Percentiles rank a stretch among this genome's conserved stretches.
phyloP scores from a whole-genome alignment of 2,888 invertebrate species.

The Thecophora atra region DNA sequence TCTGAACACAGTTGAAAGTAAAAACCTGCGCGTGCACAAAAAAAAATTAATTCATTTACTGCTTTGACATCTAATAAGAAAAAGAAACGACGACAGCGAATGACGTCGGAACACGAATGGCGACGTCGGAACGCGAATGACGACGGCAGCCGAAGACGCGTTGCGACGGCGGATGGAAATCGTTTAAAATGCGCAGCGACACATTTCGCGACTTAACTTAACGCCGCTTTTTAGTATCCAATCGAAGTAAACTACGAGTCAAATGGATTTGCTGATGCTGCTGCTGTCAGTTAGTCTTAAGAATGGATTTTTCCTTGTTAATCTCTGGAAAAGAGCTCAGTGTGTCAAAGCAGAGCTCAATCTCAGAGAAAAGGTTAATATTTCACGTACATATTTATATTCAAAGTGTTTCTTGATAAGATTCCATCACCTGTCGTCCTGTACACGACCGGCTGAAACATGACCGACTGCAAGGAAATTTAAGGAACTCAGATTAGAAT shows the following conservation, averaged over 20 bases:
- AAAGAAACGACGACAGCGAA: background rate
- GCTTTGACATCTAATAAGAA: background rate
- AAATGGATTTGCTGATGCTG: background rate
- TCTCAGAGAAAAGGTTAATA: background rate
- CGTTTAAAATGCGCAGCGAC: background rate
- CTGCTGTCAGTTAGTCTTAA: background rate
- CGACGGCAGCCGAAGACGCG: too few relatives aligned
- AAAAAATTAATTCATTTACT: background rate
- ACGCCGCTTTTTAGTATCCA: background rate
- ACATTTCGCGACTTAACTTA: background rate
- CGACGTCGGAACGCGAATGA: too few relatives aligned
- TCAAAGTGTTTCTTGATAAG: too few relatives aligned
- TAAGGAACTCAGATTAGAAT: too few relatives aligned
- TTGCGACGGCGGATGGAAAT: too few relatives aligned
- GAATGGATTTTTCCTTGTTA: background rate
- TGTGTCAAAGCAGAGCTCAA: slow-evolving; percentile 1
- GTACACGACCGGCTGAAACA: too few relatives aligned
- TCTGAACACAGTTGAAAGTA: background rate
- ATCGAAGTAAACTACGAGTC: background rate
- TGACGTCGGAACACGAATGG: background rate
- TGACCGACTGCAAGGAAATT: too few relatives aligned
- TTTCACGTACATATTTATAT: background rate
- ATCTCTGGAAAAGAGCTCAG: background rate
- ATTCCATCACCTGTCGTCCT: too few relatives aligned
- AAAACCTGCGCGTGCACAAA: background rate